Evolutionary conservation across 1,140 invertebrate species (phyloP), one percentile per base, ranked within the genome.

Genomic region (Sarcophaga bullata): DNA sequence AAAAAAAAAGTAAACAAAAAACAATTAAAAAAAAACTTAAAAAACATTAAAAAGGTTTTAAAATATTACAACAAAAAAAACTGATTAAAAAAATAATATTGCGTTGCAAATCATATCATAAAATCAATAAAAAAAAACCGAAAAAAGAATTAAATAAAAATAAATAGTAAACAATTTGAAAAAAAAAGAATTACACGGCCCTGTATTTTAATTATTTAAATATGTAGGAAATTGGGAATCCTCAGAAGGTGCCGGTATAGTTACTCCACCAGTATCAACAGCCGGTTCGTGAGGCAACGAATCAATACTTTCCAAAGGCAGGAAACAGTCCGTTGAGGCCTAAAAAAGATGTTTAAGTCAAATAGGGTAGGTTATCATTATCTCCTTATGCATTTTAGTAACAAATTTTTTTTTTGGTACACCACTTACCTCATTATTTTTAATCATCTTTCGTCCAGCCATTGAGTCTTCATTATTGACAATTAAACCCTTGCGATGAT

Each of bases 231-330:
- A 88, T 54, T 88, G 87, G 54, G 87, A 87, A 58, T 88, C 87
- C 17, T 88, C 87, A 10, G 92, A 92, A 8, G 92, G 92, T 13
- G 92, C 92, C 9, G 92, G 92, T 86, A 93, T 93, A 9, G 92
- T 93, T 54, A 93, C 93, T n/a, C 93, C 93, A 47, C 93, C 93
- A 17, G 92, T 93, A 84, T 93, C 92, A 37, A 93, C 89, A 73
- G 91, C 90, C 81, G 93, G 92, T 82, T 93, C 92, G 80, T 91
- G 87, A 7, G 86, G 85, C 83, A 89, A 49, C 8, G 87, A 89
- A 80, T 89, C 87, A 19, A 91, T 86, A 88, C 91, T 84, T 85
- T 90, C 86, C 85, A 92, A 88, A 75, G 91, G 91, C 73, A 92
- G 85, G 84, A 92, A 92, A 85, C 91, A 92, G 83, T 92, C 91